Evolutionary conservation across 2,888 invertebrate species (phyloP), one percentile per base, ranked within the genome.

Genomic region (Parnassius orleans): DNA sequence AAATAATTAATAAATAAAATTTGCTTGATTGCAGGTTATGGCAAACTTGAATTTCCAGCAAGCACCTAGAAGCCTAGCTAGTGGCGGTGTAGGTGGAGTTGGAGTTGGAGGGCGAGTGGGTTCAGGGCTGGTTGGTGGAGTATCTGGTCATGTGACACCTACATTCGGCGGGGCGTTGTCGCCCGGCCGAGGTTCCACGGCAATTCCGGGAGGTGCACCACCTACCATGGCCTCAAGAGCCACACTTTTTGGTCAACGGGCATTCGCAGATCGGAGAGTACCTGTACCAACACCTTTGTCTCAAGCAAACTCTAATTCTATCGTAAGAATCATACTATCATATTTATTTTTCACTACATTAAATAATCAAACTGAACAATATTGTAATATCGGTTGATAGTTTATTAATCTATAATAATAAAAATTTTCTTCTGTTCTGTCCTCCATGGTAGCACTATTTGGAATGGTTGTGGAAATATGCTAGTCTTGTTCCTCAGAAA

Each of bases 31-130:
- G 12, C 90, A 93, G 96, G 96, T 95, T 94, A 97, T 97, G 96
- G 97, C 97, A 93, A 97, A 96, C 94, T 94, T 97, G 94, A 97
- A 97, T 93, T 96, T 96, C 93, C 95, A 95, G 90, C 95, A 95
- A 93, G 95, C 95, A 78, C 96, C 96, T 90, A 95, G 97, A 93
- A 97, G 95, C 93, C 95, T 97, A 93, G 95, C 96, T 87, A 95
- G 95, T 90, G 95, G 92, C 75, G 90, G 92, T 65, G 63, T 97
- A 93, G 95, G 96, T 87, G 95, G 95, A 88, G 95, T 92, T 75
- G 87, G 92, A 66, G 89, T 91, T 67, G 90, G 90, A 53, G 83
- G 93, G 80, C 83, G 93, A 78, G 90, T 90, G 50, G 82, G 90
- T 71, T 85, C 95, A 69, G 96, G 96, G 81, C 94, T 96, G 85